Base-by-base conservation (phyloP, 2,888 invertebrate species). In the Adelphocoris suturalis region DNA sequence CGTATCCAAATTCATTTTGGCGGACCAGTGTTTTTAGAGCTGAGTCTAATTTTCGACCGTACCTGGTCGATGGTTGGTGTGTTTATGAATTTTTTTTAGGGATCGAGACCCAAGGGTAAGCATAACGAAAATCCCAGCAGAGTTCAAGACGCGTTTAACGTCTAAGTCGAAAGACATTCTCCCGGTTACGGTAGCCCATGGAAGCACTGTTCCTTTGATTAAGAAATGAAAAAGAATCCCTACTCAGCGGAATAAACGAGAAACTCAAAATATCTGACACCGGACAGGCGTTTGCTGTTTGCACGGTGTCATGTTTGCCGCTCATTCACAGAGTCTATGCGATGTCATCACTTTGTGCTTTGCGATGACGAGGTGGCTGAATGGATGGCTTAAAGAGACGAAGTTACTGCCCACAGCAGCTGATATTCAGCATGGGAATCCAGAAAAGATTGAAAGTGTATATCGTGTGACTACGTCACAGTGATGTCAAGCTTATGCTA, bases 51-150 rank as follows among this genome's bases (percentile, higher is more conserved):
- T 23, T 52, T 48, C 82, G 82, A 48, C 82, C 82, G 52, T 27
- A 16, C 78, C 78, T 19, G 82, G 82, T 68, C 68, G 68, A 23
- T 68, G 68, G 68, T 68, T 68, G 23, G 68, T 52, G 57, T n/a
- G 68, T 27, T 68, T 68, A 19, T 27, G 23, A n/a, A 16, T 82
- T 23, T 82, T 23, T 82, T 82, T 82, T 82, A 82, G 82, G 16
- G n/a, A 19, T 52, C 82, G 82, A 52, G 82, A 82, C 23, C 23
- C 68, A 23, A 68, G 23, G 27, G 23, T 68, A 0, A 19, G 4
- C 78, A 11, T 78, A 14, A 14, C 19, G 14, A 78, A 78, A 19
- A 78, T 78, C 47, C 78, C 78, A 7, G 82, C 13, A 52, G 82
- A 82, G 14, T 52, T 82, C 82, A 82, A 82, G 27, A 19, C 68